These are phyloP conservation scores for Diadema setosum DNA, from an alignment of 35 echinoderm and acorn worm genomes.

Conservation along the genomic window DNA sequence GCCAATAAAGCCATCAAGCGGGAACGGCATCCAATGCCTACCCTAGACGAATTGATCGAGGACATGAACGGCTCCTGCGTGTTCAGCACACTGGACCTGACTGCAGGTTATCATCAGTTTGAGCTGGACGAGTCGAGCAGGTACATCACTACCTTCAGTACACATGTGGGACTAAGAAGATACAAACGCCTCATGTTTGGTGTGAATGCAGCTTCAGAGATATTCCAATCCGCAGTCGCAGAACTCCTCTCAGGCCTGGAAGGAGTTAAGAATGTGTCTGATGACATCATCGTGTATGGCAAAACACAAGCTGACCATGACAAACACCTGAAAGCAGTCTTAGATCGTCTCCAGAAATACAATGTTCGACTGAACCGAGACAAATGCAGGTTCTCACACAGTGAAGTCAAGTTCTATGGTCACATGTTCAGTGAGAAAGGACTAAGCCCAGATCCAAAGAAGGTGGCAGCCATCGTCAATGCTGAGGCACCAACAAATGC, in stretches of 20 bases:
- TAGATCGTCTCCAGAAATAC: neutral
- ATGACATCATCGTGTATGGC: conserved; percentile 67
- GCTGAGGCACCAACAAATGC: neutral
- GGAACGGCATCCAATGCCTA: conserved; percentile 48
- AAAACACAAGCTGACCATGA: conserved; percentile 29
- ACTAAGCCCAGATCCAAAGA: neutral
- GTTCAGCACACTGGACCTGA: conserved; percentile 54
- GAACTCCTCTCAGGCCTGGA: neutral
- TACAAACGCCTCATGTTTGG: conserved; percentile 59
- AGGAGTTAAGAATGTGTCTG: conserved; percentile 47
- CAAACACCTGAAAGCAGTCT: conserved; percentile 10
- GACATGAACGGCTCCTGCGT: neutral
- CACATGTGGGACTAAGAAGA: conserved; percentile 31
- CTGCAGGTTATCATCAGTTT: conserved; percentile 44
- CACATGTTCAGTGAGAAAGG: neutral
- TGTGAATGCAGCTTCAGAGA: conserved; percentile 24
- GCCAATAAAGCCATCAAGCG: conserved; percentile 32
- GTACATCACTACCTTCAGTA: conserved; percentile 22
- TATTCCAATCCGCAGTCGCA: neutral
- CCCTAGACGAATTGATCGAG: conserved; percentile 39
- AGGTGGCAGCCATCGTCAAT: neutral
- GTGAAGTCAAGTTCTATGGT: neutral
- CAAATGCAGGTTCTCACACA: conserved; percentile 34
- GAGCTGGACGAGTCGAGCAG: neutral
- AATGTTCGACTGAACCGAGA: conserved; percentile 26